Conservation (phyloP, 2,113 vertebrate genomes). For the Chunga burmeisteri region DNA sequence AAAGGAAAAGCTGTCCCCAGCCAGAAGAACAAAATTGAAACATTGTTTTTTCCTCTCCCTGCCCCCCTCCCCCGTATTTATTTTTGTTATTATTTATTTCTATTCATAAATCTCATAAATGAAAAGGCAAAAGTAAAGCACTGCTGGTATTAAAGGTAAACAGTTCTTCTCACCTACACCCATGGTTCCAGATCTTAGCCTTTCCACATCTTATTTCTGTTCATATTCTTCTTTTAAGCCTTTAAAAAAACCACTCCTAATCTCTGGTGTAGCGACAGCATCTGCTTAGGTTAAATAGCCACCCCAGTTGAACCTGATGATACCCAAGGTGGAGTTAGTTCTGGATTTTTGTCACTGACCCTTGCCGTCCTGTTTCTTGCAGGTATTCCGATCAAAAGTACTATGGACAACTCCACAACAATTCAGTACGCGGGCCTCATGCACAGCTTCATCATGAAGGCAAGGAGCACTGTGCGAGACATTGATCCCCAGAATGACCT, state of each 20-base stretch:
- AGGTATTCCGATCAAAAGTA: slow-evolving; percentile 97
- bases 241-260: not conserved
- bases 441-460: slow-evolving; percentile 91
- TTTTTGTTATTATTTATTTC: not conserved
- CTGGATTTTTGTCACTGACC: not conserved
- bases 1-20: not conserved
- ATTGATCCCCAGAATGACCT: slow-evolving; percentile 96
- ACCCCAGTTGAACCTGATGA: not conserved
- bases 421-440: slow-evolving; percentile 90
- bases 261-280: not conserved
- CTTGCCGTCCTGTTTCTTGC: not conserved
- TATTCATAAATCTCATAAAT: not conserved
- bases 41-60: not conserved
- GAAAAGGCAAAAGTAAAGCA: not conserved
- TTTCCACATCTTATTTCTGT: not conserved
- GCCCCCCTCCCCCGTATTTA: not conserved
- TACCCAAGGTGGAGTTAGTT: rapidly evolving
- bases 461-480: slow-evolving; percentile 86
- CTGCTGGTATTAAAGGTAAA: not conserved
- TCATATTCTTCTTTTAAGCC: not conserved
- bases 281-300: not conserved
- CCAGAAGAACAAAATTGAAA: not conserved
- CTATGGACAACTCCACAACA: slow-evolving; percentile 89
- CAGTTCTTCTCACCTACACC: not conserved
- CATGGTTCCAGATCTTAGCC: not conserved